Percentiles rank a stretch among this genome's conserved stretches.
Evolutionary conservation across 2,113 vertebrate species (phyloP).

Genomic region (Vidua macroura): DNA sequence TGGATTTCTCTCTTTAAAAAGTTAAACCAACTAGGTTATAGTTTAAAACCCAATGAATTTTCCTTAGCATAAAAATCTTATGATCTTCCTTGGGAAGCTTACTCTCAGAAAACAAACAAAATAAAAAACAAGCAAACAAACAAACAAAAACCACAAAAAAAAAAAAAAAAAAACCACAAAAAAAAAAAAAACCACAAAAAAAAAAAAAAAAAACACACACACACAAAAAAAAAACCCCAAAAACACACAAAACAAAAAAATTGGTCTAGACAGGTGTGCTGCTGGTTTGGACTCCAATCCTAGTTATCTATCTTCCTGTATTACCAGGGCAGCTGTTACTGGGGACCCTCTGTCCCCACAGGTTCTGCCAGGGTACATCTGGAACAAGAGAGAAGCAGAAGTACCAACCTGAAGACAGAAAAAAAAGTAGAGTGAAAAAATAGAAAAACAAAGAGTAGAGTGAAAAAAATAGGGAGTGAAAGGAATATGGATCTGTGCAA

Average conservation of each 20-base stretch:
- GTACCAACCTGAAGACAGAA: neutral
- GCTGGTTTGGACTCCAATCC: neutral
- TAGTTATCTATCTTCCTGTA: neutral
- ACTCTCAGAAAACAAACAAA: neutral
- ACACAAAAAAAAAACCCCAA: no score
- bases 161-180: fast-evolving
- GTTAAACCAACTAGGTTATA: neutral
- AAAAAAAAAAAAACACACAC: no score
- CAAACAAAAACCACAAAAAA: neutral
- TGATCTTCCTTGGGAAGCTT: neutral
- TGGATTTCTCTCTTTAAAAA: neutral
- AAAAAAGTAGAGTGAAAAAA: neutral
- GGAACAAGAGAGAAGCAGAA: neutral
- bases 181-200: no score
- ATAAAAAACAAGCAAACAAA: neutral
- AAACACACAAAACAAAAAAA: no score
- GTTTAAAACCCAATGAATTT: neutral
- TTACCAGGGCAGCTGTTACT: neutral
- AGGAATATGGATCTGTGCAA: neutral
- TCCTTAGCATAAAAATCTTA: neutral
- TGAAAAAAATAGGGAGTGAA: neutral
- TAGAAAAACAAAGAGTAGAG: neutral
- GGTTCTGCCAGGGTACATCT: neutral
- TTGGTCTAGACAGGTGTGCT: neutral
- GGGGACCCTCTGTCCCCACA: neutral